Evolutionary conservation across 2,888 invertebrate species (phyloP), one percentile per base, ranked within the genome.

Genomic region (Eurytoma adleriae): DNA sequence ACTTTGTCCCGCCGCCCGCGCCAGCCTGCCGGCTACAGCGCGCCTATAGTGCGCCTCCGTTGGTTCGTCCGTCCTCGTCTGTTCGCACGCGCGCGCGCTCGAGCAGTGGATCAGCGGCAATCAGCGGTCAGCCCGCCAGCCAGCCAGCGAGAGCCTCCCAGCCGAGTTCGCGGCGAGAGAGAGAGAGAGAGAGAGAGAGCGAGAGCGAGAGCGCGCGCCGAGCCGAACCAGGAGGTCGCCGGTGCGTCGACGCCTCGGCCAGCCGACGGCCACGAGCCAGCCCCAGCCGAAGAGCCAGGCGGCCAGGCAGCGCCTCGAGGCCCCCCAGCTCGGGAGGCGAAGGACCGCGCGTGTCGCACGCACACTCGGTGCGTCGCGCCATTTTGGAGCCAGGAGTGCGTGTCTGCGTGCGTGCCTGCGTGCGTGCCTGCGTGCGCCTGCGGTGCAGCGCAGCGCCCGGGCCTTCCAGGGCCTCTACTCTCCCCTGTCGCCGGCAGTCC

Each of bases 1-100:
- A 88, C 89, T 89, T 92, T 92, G 92, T 92, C 92, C 92, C 92
- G 92, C 92, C 92, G 92, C 92, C 18, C 64, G 40, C 62, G 30
- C 1, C 30, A 62, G 62, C 3, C 30, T 62, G 30, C 62, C 62
- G 27, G 27, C 27, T 12, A 16, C 62, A 30, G 62, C n/a, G 16
- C 16, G 30, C 30, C 30, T 30, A 30, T 30, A 30, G 27, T 62
- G 14, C 30, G 30, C 14, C 62, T 62, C 62, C 62, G 16, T 30
- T 10, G 40, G 40, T 40, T 30, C 40, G 62, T 75, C 56, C 24
- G 27, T 67, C 68, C 27, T 57, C 30, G 18, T 75, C 50, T 50
- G 40, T 18, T 68, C 18, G 68, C 61, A 75, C 48, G 52, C 66
- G 27, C 27, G 18, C 61, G 77, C 70, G 70, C 50, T 40, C 64